Evolutionary conservation across 2,888 invertebrate genomes (phyloP), one percentile per base, ranked within the genome.

Genomic region (Archips crataeganus): DNA sequence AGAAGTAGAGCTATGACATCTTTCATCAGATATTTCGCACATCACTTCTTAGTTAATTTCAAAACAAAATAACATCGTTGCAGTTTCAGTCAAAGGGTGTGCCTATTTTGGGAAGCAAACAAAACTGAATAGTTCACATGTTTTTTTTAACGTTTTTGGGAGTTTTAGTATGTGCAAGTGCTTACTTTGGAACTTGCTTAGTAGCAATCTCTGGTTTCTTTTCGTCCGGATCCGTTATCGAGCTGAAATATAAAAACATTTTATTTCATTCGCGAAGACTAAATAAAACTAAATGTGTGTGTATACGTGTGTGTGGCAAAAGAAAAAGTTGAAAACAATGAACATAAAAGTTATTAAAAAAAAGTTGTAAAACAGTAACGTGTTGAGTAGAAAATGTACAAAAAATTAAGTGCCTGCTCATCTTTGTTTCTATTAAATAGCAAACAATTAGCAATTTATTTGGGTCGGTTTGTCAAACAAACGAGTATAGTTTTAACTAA

Each of bases 121-220:
- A 60, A 61, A 66, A 61, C 59, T 13, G 42, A 8, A 49, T 61
- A 42, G 47, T 49, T 64, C 32, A 49, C 13, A n/a, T 10, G 32
- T 57, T 23, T 36, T 57, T 66, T 68, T 49, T 54, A 45, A 34
- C 9, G 10, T 13, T 70, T 45, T 74, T 54, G 34, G 39, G 11
- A 68, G 13, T 39, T 63, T 68, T 59, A 64, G 32, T 59, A 42
- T 39, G 2, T 23, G 66, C 66, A 57, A 67, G 67, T 63, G 49
- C 74, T 74, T 74, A 74, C 74, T 74, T 74, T 74, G 60, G 47
- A 73, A 73, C 64, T 70, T 74, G 74, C 74, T 74, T 74, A 74
- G 69, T 49, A 51, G 64, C 23, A 65, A 71, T 45, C 45, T 70
- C 69, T 10, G 74, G 60, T 60, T 70, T 69, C 69, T 74, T 74